phyloP scores from a whole-genome alignment of 1,140 invertebrate species.

The Agrilus planipennis region DNA sequence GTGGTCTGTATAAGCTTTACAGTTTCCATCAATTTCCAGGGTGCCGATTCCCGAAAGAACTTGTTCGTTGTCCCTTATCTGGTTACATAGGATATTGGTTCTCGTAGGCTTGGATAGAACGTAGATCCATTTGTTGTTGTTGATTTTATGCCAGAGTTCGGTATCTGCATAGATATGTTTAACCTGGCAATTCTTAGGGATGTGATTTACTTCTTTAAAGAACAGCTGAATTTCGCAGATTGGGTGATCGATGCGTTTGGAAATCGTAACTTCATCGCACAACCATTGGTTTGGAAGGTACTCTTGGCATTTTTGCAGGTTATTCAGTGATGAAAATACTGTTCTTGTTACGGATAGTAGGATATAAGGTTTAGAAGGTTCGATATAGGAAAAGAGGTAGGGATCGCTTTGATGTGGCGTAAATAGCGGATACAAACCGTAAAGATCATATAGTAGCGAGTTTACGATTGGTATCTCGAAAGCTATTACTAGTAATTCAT shows the following conservation, averaged over 20 bases:
- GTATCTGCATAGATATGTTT: neutral
- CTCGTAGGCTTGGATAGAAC: constrained; percentile 2
- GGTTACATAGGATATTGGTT: constrained; percentile 1
- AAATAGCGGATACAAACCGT: neutral
- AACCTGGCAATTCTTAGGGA: neutral
- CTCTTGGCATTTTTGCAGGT: neutral
- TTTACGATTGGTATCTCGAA: neutral
- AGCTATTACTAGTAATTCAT: neutral
- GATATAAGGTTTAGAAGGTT: neutral
- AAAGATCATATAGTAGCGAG: neutral
- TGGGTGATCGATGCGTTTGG: neutral
- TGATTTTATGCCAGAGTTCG: constrained; percentile 1
- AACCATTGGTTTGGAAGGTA: constrained; percentile 3
- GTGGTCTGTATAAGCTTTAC: constrained; percentile 1
- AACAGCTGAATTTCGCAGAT: neutral
- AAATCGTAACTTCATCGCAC: neutral
- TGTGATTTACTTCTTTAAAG: neutral
- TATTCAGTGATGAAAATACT: neutral
- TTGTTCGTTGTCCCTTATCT: neutral
- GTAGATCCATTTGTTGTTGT: constrained; percentile 1
- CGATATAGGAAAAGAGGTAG: neutral
- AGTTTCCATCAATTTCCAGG: constrained; percentile 1
- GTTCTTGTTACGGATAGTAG: constrained; percentile 3
- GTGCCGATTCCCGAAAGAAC: neutral
- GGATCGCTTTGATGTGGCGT: neutral